phyloP scores from a whole-genome alignment of 2,888 invertebrate species.

The Subacronicta megacephala region DNA sequence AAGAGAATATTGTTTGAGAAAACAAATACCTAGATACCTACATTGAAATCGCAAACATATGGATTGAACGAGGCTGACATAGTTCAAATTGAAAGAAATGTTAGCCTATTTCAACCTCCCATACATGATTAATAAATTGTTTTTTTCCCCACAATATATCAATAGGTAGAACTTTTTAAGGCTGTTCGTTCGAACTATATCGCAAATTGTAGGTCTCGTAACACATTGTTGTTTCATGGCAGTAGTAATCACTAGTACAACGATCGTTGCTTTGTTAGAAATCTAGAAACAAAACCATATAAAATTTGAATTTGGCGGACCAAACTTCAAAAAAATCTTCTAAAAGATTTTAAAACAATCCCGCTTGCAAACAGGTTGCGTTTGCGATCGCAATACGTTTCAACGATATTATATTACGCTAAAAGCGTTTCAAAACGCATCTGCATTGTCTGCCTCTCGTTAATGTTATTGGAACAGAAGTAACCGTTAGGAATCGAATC shows the following conservation, averaged over 20 bases:
- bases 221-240: no score
- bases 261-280: no score
- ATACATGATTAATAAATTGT: neutral
- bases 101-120: neutral
- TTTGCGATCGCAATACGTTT: constrained; percentile 24
- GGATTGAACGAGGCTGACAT: constrained; percentile 3
- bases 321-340: neutral
- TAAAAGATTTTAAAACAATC: constrained; percentile 23
- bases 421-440: constrained; percentile 38
- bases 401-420: constrained; percentile 37
- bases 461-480: constrained; percentile 50
- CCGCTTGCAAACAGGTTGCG: constrained; percentile 7
- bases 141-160: neutral
- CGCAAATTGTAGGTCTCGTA: no score
- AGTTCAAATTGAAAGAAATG: neutral
- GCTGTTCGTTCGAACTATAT: no score
- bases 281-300: no score
- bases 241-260: no score
- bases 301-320: no score
- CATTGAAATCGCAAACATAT: constrained; percentile 20
- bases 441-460: constrained; percentile 34
- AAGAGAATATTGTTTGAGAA: constrained; percentile 58
- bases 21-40: constrained; percentile 45
- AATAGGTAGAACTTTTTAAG: no score
- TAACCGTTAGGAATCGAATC: constrained; percentile 44